Conservation (phyloP, 2,888 invertebrate genomes). For the Heteromurus nitidus region DNA sequence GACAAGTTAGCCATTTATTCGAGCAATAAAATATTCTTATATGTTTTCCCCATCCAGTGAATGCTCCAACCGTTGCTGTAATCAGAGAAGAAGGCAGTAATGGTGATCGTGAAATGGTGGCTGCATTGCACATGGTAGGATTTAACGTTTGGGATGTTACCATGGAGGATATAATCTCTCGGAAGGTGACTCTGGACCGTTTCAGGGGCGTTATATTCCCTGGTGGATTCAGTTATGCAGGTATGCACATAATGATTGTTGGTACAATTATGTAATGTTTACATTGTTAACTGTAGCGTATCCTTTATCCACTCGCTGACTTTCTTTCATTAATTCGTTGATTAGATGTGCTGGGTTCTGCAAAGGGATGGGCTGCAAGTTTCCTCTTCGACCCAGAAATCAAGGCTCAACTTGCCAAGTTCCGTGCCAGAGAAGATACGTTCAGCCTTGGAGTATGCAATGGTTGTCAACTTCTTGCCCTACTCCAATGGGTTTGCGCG, state of each 20-base stretch:
- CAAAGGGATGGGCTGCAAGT: constrained; percentile 98
- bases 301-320: too few species aligned
- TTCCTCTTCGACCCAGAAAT: constrained; percentile 87
- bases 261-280: too few species aligned
- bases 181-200: constrained; percentile 83
- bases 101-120: constrained; percentile 97
- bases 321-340: constrained; percentile 5
- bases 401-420: constrained; percentile 85
- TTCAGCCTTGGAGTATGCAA: constrained; percentile 99
- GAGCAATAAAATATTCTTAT: not conserved
- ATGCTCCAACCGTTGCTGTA: constrained; percentile 86
- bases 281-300: too few species aligned
- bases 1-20: not conserved
- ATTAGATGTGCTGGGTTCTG: constrained; percentile 94
- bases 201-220: constrained; percentile 96
- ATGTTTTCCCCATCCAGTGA: too few species aligned
- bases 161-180: constrained; percentile 90
- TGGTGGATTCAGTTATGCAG: constrained; percentile 99
- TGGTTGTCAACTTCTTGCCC: constrained; percentile 96
- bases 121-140: constrained; percentile 88
- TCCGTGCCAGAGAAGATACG: constrained; percentile 85
- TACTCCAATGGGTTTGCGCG: constrained; percentile 88
- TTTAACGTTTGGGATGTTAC: constrained; percentile 91
- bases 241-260: too few species aligned
- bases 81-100: constrained; percentile 97